These are phyloP conservation scores for Apodemus sylvaticus DNA, from an alignment of 2,113 vertebrate genomes.

Conservation along the genomic window DNA sequence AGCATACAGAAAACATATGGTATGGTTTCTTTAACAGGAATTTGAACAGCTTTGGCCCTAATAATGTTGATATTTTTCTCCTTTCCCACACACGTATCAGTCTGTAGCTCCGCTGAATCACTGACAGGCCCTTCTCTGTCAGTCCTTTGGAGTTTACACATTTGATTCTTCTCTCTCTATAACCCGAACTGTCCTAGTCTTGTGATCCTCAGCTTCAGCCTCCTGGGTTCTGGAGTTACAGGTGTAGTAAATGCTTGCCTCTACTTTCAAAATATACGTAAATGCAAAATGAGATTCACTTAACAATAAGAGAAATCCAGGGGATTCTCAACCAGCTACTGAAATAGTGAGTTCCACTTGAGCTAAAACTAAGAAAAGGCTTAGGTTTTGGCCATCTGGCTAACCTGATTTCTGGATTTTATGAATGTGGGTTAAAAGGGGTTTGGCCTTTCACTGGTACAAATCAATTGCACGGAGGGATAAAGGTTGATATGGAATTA, in stretches of 20 bases:
- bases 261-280: conserved; percentile 8
- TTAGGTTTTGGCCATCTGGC: conserved; percentile 7
- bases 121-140: background rate
- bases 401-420: conserved; percentile 5
- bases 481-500: background rate
- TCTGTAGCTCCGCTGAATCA: background rate
- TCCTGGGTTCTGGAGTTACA: background rate
- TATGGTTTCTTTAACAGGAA: background rate
- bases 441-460: conserved; percentile 13
- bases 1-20: background rate
- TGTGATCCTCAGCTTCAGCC: too few relatives aligned
- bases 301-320: background rate
- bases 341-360: conserved; percentile 19
- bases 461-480: conserved; percentile 1
- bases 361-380: conserved; percentile 32
- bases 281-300: background rate
- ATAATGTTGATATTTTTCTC: background rate
- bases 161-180: background rate
- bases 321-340: background rate
- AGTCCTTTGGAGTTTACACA: background rate
- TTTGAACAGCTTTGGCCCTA: background rate
- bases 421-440: conserved; percentile 55
- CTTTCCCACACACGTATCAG: background rate
- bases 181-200: background rate
- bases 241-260: background rate